Evolutionary conservation across 2,113 vertebrate species (phyloP), one percentile per base, ranked within the genome.

Genomic region (Ondatra zibethicus): DNA sequence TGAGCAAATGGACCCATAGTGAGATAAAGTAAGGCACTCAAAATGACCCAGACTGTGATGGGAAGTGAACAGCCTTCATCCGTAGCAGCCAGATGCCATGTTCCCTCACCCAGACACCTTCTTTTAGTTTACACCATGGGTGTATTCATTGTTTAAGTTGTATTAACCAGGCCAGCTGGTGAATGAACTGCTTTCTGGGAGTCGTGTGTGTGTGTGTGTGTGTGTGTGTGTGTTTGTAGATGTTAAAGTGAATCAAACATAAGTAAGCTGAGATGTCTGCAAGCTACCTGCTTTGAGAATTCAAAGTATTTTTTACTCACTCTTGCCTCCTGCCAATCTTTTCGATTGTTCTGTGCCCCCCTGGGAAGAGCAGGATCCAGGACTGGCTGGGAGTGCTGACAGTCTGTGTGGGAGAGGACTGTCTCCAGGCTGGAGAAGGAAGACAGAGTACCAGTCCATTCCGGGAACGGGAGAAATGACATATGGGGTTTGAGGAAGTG

Each of bases 261-360:
- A 93, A 75, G 36, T 88, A 90, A 66, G 52, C 58, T 19, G 72
- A 95, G 65, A 7, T 73, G 36, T 66, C 70, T 66, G 76, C 65
- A 76, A 85, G 61, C 50, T 68, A 61, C 81, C 72, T 19, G 1
- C 68, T 96, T 95, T 86, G 52, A 88, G 82, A 72, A 76, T 66
- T 76, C 1, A 16, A 76, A 88, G 7, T 61, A 42, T 80, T 92
- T 93, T 47, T 93, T 39, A 33, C 8, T 0, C 5, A 7, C 25
- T 78, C 77, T 96, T 89, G 89, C 68, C 88, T 81, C 61, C 66
- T 82, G 58, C 78, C 93, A 92, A 4, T 88, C 94, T 96, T 96
- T 42, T 27, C 66, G 10, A 0, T 58, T 50, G 68, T 72, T 88
- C 39, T 33, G 12, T 27, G 85, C 31, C n/a, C 68, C 77, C 17